Conservation (phyloP, 2,113 vertebrate species). For the Malurus elegans region DNA sequence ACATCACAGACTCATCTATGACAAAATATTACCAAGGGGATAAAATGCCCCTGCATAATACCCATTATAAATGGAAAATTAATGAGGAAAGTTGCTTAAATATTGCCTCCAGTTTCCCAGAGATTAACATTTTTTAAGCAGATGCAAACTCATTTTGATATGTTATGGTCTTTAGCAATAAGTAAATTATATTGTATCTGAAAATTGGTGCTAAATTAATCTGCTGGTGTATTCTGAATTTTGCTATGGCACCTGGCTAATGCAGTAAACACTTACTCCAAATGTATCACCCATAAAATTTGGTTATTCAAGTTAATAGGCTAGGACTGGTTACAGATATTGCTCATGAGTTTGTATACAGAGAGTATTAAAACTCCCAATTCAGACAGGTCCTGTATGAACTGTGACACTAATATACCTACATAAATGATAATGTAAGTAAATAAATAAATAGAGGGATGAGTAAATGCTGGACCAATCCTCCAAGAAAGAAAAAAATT, state of each 20-base stretch:
- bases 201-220: constrained; percentile 51
- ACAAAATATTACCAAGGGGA: constrained; percentile 12
- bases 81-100: constrained; percentile 63
- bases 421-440: neutral
- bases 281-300: neutral
- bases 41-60: constrained; percentile 37
- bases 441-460: neutral
- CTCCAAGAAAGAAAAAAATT: neutral
- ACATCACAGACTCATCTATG: constrained; percentile 47
- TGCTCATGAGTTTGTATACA: neutral
- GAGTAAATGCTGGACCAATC: neutral
- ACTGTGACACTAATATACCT: neutral
- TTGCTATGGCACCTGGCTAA: neutral
- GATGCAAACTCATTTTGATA: constrained; percentile 32
- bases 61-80: constrained; percentile 65
- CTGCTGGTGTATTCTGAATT: neutral
- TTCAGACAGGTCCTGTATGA: neutral
- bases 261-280: neutral
- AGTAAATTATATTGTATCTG: constrained; percentile 38
- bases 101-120: constrained; percentile 29
- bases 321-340: neutral
- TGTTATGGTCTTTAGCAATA: constrained; percentile 32
- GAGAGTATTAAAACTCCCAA: neutral
- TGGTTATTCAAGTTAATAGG: constrained; percentile 24
- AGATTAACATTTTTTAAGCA: constrained; percentile 43